A percentile compares a stretch with the other conserved stretches of the same genome.
Conservation (phyloP, 2,888 invertebrate species). For the Embidobia sp. region DNA sequence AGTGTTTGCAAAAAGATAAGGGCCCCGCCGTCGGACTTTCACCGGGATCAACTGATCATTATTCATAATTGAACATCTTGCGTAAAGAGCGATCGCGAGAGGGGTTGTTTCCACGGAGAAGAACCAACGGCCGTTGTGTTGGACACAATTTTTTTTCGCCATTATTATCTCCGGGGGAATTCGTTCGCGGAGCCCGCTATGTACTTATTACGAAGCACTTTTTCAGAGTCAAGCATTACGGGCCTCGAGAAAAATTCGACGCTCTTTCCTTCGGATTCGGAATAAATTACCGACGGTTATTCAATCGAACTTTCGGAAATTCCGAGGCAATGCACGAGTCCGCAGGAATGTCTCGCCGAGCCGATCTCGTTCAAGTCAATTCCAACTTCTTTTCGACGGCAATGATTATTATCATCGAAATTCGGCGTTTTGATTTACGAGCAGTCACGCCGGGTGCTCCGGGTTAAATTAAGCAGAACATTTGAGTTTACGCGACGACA, state of each 20-base stretch:
- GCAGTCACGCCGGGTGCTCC: too few relatives aligned
- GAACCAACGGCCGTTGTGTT: constrained; percentile 32
- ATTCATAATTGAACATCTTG: constrained; percentile 59
- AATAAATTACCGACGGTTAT: constrained; percentile 40
- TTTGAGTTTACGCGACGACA: too few relatives aligned
- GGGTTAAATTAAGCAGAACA: too few relatives aligned
- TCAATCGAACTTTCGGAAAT: constrained; percentile 31
- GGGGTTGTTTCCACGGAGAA: constrained; percentile 24
- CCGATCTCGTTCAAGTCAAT: too few relatives aligned
- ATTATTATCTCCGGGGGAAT: constrained; percentile 44
- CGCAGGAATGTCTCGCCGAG: too few relatives aligned
- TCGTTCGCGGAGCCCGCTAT: constrained; percentile 30
- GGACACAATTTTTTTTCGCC: constrained; percentile 52
- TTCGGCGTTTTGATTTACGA: too few relatives aligned
- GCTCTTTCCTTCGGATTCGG: constrained; percentile 28
- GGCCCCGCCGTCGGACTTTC: constrained; percentile 19
- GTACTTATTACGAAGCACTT: constrained; percentile 39
- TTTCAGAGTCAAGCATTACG: constrained; percentile 39
- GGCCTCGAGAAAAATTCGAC: constrained; percentile 36
- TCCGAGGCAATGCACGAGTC: too few relatives aligned
- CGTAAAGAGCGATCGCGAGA: constrained; percentile 35
- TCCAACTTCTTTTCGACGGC: too few relatives aligned
- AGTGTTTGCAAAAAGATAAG: constrained; percentile 44
- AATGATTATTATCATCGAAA: too few relatives aligned
- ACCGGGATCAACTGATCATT: constrained; percentile 24